These are phyloP conservation scores for Ctena decussata DNA, from an alignment of 2,888 invertebrate species.

Conservation along the genomic window DNA sequence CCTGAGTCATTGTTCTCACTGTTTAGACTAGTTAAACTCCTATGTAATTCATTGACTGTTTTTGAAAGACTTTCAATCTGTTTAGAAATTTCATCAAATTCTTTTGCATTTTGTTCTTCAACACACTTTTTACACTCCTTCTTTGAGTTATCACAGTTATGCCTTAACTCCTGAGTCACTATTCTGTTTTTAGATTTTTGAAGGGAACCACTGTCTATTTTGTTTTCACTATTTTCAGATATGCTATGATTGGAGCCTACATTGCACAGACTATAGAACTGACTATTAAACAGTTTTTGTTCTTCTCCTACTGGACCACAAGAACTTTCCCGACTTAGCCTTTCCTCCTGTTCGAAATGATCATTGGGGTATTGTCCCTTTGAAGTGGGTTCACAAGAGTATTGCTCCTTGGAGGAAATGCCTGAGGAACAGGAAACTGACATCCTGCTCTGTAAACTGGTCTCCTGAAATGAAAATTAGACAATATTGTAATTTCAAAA, in stretches of 20 bases:
- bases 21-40: slow-evolving; percentile 80
- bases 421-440: slow-evolving; percentile 60
- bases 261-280: slow-evolving; percentile 83
- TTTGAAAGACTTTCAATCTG: slow-evolving; percentile 81
- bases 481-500: too few relatives aligned
- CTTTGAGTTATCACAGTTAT: slow-evolving; percentile 61
- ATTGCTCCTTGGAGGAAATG: slow-evolving; percentile 49
- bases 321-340: slow-evolving; percentile 34
- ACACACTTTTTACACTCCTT: slow-evolving; percentile 56
- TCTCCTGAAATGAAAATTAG: neutral
- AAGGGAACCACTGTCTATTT: slow-evolving; percentile 4
- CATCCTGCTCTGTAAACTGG: slow-evolving; percentile 47
- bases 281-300: slow-evolving; percentile 79
- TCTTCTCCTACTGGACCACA: slow-evolving; percentile 61
- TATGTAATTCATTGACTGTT: slow-evolving; percentile 81
- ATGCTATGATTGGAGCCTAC: slow-evolving; percentile 78
- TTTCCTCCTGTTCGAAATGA: slow-evolving; percentile 55
- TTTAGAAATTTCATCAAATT: slow-evolving; percentile 81
- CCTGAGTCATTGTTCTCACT: slow-evolving; percentile 74
- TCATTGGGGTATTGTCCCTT: slow-evolving; percentile 52
- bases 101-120: slow-evolving; percentile 57
- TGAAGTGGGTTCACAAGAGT: slow-evolving; percentile 30
- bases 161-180: slow-evolving; percentile 12
- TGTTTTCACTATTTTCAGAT: slow-evolving; percentile 69
- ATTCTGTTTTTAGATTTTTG: neutral